phyloP scores from a whole-genome alignment of 2,888 invertebrate species.

The Drosophila borborema region DNA sequence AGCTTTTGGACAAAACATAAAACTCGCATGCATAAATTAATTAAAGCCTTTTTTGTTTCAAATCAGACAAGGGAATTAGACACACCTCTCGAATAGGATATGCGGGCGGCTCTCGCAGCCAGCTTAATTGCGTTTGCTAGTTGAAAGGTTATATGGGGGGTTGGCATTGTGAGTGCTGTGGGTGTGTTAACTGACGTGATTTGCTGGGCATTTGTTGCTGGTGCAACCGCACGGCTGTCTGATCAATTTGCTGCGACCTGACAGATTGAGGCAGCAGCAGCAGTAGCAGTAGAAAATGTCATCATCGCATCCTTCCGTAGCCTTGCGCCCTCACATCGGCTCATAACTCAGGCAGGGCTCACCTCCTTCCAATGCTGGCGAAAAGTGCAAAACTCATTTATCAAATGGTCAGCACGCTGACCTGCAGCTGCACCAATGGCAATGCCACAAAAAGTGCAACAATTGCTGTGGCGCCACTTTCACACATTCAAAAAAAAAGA shows the following conservation, averaged over 20 bases:
- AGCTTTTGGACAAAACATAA: conserved; percentile 12
- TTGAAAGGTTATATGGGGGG: background rate
- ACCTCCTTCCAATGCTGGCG: conserved; percentile 39
- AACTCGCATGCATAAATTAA: conserved; percentile 54
- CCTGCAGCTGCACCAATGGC: conserved; percentile 52
- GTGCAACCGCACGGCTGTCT: conserved; percentile 44
- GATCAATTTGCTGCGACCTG: conserved; percentile 64
- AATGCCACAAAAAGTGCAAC: conserved; percentile 64
- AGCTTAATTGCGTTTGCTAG: conserved; percentile 35
- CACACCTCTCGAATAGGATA: conserved; percentile 9
- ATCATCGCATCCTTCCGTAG: conserved; percentile 32
- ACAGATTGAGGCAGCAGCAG: conserved; percentile 62
- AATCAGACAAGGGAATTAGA: conserved; percentile 31
- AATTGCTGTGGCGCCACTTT: conserved; percentile 59
- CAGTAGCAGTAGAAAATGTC: conserved; percentile 42
- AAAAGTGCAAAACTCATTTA: conserved; percentile 77
- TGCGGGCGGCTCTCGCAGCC: conserved; percentile 32
- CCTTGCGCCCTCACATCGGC: conserved; percentile 42
- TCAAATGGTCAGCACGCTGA: conserved; percentile 66
- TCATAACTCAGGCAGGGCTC: conserved; percentile 59
- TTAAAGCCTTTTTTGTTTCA: conserved; percentile 48
- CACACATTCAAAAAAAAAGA: conserved; percentile 21
- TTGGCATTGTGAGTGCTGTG: background rate
- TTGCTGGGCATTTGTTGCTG: conserved; percentile 37
- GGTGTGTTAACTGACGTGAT: conserved; percentile 36